phyloP scores from a whole-genome alignment of 2,797 vertebrate genomes.

The Iguana delicatissima region DNA sequence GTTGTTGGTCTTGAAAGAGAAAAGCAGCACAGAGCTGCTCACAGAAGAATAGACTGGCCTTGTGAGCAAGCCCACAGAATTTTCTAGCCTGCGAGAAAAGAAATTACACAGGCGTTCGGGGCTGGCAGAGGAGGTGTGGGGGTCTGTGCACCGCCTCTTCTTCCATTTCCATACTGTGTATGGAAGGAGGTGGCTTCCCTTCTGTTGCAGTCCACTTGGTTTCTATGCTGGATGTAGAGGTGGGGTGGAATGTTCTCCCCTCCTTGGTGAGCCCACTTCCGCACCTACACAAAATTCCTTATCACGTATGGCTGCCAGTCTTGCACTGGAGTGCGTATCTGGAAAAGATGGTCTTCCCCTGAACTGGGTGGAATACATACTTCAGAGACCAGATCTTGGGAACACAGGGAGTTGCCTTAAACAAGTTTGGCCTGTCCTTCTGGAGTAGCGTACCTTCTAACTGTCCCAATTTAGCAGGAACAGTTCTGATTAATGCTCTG shows the following conservation, averaged over 20 bases:
- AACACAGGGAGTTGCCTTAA: no score
- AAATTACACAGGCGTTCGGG: neutral
- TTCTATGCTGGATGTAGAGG: neutral
- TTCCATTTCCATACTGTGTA: neutral
- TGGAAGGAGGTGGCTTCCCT: neutral
- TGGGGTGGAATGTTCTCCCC: neutral
- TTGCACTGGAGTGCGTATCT: neutral
- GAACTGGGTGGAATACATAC: neutral
- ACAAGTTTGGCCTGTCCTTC: no score
- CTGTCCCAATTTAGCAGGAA: no score
- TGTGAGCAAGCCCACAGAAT: neutral
- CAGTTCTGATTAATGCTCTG: no score
- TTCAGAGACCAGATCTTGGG: neutral
- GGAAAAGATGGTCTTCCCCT: neutral
- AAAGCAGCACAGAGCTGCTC: neutral
- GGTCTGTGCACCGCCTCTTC: no score
- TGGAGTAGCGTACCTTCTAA: no score
- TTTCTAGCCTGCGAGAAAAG: neutral
- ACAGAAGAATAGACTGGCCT: neutral
- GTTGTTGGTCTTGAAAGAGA: neutral
- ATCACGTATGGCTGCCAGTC: neutral
- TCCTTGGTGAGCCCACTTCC: neutral
- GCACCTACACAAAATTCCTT: neutral
- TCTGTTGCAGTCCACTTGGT: neutral
- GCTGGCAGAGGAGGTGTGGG: neutral